Percentiles rank a stretch among this genome's conserved stretches.
These are phyloP conservation scores for Drosophila sechellia DNA, from an alignment of 1,140 invertebrate genomes.

Conservation along the genomic window DNA sequence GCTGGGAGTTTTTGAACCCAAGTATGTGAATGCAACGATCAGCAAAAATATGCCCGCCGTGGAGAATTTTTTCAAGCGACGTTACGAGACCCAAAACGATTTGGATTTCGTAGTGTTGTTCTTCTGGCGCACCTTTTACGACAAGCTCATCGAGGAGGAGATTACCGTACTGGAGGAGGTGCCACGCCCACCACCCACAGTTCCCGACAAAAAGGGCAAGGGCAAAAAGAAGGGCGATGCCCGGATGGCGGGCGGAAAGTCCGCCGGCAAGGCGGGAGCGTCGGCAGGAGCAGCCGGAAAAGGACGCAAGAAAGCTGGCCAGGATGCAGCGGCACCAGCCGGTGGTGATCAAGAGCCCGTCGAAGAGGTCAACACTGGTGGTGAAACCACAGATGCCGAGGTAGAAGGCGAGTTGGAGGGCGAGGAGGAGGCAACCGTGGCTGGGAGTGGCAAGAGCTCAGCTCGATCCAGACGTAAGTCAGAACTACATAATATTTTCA, in stretches of 20 bases:
- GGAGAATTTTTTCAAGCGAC: constrained; percentile 78
- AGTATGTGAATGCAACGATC: constrained; percentile 66
- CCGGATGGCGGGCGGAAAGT: constrained; percentile 36
- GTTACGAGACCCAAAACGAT: constrained; percentile 83
- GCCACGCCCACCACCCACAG: constrained; percentile 40
- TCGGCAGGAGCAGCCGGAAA: constrained; percentile 21
- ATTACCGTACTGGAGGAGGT: constrained; percentile 86
- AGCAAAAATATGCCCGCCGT: constrained; percentile 53
- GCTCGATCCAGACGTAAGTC: constrained; percentile 63
- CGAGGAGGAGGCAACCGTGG: constrained; percentile 62
- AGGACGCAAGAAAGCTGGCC: constrained; percentile 67
- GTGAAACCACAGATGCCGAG: constrained; percentile 56
- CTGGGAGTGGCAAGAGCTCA: constrained; percentile 65
- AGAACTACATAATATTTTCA: too few relatives aligned
- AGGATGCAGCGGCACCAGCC: constrained; percentile 43
- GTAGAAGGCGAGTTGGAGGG: constrained; percentile 50
- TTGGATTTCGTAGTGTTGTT: constrained; percentile 85
- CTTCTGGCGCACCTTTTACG: constrained; percentile 86
- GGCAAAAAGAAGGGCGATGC: constrained; percentile 75
- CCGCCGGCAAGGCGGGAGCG: constrained; percentile 15
- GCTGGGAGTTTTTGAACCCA: constrained; percentile 76
- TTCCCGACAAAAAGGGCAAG: constrained; percentile 72
- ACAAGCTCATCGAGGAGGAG: constrained; percentile 86
- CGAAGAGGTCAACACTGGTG: constrained; percentile 44
- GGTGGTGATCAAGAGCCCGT: constrained; percentile 20